These are phyloP conservation scores for Lordiphosa clarofinis DNA, from an alignment of 1,140 invertebrate genomes.

Conservation along the genomic window DNA sequence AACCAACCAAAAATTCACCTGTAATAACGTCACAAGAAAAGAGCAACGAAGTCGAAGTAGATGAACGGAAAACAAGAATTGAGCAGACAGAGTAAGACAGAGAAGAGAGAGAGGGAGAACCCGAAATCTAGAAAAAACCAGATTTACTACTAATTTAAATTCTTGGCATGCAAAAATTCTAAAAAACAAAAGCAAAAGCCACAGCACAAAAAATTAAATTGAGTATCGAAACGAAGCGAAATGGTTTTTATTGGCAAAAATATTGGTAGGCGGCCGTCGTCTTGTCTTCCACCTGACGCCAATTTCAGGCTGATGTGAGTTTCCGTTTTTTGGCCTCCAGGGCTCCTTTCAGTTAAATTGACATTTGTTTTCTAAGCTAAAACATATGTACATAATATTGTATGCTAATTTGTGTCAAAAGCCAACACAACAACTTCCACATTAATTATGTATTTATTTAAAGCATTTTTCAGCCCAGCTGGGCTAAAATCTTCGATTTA, in stretches of 20 bases:
- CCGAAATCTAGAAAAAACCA: slow-evolving; percentile 68
- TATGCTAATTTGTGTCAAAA: slow-evolving; percentile 51
- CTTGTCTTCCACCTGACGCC: slow-evolving; percentile 3
- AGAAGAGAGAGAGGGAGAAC: slow-evolving; percentile 40
- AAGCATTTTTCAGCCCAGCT: slow-evolving; percentile 34
- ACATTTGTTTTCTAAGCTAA: slow-evolving; percentile 32
- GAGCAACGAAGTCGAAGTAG: slow-evolving; percentile 26
- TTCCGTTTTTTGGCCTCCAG: slow-evolving; percentile 11
- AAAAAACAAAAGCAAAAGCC: slow-evolving; percentile 26
- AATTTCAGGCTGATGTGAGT: slow-evolving; percentile 1
- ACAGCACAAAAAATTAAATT: slow-evolving; percentile 38
- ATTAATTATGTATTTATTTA: slow-evolving; percentile 74
- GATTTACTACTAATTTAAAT: slow-evolving; percentile 78
- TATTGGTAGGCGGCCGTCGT: slow-evolving; percentile 32
- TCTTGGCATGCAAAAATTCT: slow-evolving; percentile 72
- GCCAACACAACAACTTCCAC: slow-evolving; percentile 32
- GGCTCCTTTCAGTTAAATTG: slow-evolving; percentile 43
- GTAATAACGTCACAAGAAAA: slow-evolving; percentile 58
- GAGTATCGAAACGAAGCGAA: slow-evolving; percentile 65
- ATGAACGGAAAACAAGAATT: slow-evolving; percentile 53
- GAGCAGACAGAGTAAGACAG: slow-evolving; percentile 11
- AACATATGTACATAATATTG: slow-evolving; percentile 24
- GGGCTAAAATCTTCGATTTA: slow-evolving; percentile 57
- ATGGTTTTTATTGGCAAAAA: slow-evolving; percentile 63
- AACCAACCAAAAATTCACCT: slow-evolving; percentile 51